A percentile compares a stretch with the other conserved stretches of the same genome.
phyloP scores from a whole-genome alignment of 2,888 invertebrate species.

The Anorthoa munda region DNA sequence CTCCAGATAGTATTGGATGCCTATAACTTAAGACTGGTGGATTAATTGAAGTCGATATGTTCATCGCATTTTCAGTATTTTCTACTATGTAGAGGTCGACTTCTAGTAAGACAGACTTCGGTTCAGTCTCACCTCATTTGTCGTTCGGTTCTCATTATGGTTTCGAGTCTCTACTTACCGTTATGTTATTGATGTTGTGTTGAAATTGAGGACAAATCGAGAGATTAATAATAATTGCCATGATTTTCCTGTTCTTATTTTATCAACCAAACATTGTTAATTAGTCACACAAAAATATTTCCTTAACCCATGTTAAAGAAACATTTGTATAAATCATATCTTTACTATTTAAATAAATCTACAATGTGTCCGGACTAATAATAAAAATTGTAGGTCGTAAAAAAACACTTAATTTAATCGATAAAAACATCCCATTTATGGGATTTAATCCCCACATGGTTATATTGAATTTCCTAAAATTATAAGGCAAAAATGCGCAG shows the following conservation, averaged over 20 bases:
- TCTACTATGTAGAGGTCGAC: not conserved
- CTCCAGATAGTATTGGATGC: slow-evolving; percentile 30
- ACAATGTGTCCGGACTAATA: no score
- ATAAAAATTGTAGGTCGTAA: no score
- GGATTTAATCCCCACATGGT: no score
- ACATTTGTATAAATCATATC: no score
- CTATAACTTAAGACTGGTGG: not conserved
- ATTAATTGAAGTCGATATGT: slow-evolving; percentile 4
- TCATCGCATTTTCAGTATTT: slow-evolving; percentile 1
- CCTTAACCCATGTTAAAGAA: no score
- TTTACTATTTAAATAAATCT: no score
- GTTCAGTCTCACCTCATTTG: not conserved
- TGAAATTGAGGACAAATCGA: slow-evolving; percentile 2
- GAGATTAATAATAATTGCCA: slow-evolving; percentile 3
- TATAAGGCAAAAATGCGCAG: no score
- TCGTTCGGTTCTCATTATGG: slow-evolving; percentile 7
- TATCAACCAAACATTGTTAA: no score
- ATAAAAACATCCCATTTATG: no score
- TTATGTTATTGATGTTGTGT: not conserved
- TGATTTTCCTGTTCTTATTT: not conserved
- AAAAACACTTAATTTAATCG: no score
- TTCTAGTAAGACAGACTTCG: not conserved
- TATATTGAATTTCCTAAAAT: no score
- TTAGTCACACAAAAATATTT: no score
- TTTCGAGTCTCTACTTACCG: slow-evolving; percentile 12